Evolutionary conservation across 2,113 vertebrate species (phyloP).

Genomic region (Pelmatolapia mariae): DNA sequence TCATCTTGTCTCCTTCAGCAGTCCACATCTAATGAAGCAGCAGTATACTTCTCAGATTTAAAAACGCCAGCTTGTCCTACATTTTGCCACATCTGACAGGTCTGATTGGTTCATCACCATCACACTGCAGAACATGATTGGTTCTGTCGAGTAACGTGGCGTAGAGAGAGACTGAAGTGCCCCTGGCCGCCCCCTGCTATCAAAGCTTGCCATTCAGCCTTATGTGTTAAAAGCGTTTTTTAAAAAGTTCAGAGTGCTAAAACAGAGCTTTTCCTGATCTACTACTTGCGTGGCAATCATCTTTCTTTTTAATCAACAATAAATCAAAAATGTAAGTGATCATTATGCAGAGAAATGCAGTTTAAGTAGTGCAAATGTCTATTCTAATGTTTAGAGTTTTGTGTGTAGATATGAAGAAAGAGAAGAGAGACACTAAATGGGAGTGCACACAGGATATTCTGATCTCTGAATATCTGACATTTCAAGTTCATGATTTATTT

Average conservation of each 20-base stretch:
- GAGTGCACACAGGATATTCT: rapidly evolving
- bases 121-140: not conserved
- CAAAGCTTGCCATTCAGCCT: not conserved
- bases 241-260: not conserved
- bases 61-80: not conserved
- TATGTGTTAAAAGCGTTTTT: rapidly evolving
- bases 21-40: not conserved
- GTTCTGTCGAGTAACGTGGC: not conserved
- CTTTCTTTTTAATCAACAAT: not conserved
- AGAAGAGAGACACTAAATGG: rapidly evolving
- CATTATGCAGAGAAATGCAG: not conserved
- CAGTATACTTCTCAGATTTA: not conserved
- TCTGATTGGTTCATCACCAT: not conserved
- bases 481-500: rapidly evolving
- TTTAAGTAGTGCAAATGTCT: not conserved
- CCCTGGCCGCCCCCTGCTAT: not conserved
- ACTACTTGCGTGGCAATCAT: not conserved
- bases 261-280: not conserved
- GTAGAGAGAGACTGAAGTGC: rapidly evolving
- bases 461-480: not conserved
- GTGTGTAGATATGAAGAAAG: not conserved
- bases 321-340: not conserved
- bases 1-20: not conserved
- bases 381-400: not conserved
- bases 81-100: not conserved